phyloP scores from a whole-genome alignment of 2,113 vertebrate species.

The Manacus vitellinus region DNA sequence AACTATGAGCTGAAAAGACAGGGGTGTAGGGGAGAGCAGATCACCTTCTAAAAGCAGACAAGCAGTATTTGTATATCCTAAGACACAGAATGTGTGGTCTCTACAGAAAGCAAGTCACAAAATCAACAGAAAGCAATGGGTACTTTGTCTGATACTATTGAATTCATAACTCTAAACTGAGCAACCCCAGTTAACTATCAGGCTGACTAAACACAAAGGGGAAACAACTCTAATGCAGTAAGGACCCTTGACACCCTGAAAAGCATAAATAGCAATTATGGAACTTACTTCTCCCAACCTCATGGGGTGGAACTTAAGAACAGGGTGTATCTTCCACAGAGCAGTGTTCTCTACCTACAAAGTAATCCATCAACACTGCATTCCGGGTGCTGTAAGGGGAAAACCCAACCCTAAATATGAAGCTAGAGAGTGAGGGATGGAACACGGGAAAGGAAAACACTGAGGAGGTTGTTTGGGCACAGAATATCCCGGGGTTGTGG shows the following conservation, averaged over 20 bases:
- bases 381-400: neutral
- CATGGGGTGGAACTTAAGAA: neutral
- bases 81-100: neutral
- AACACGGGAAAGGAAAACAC: neutral
- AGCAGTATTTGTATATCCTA: neutral
- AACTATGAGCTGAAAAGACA: neutral
- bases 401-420: neutral
- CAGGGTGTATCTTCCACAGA: fast-evolving
- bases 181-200: neutral
- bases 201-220: neutral
- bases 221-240: neutral
- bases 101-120: neutral
- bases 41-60: neutral
- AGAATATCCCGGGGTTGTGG: neutral
- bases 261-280: neutral
- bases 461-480: neutral
- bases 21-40: neutral
- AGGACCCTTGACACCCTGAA: neutral
- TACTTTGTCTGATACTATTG: neutral
- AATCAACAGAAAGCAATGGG: neutral
- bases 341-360: neutral
- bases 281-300: neutral
- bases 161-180: neutral
- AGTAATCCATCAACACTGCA: neutral
- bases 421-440: neutral